Conservation (phyloP, 2,888 invertebrate genomes). For the Ophion slaviceki region DNA sequence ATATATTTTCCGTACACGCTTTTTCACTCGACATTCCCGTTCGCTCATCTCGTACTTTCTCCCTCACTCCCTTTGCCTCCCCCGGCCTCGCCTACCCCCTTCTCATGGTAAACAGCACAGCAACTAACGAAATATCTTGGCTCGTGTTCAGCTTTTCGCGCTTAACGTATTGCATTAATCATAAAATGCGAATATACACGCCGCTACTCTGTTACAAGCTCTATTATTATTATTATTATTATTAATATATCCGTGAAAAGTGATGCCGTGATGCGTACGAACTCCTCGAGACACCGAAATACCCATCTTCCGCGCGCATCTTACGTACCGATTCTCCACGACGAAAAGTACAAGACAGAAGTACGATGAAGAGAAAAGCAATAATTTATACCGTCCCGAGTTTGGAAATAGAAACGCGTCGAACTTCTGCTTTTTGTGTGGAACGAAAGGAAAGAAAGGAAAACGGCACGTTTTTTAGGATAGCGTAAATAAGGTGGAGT, state of each 20-base stretch:
- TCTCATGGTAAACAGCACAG: constrained; percentile 21
- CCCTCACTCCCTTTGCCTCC: constrained; percentile 1
- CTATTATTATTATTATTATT: constrained; percentile 46
- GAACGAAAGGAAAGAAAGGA: not conserved
- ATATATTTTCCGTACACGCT: constrained; percentile 61
- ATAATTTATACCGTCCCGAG: not conserved
- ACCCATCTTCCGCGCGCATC: not conserved
- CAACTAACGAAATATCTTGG: constrained; percentile 59
- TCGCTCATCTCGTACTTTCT: not conserved
- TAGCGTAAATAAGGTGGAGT: not conserved
- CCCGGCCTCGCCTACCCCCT: not conserved
- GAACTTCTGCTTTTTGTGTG: constrained; percentile 1
- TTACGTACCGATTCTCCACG: constrained; percentile 9
- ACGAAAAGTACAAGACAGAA: not conserved
- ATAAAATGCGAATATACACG: constrained; percentile 57
- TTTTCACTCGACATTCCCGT: constrained; percentile 36
- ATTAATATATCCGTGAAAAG: constrained; percentile 27
- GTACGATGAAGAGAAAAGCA: not conserved
- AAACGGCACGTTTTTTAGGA: not conserved
- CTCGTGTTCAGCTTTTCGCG: constrained; percentile 60
- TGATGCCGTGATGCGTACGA: constrained; percentile 19
- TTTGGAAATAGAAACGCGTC: constrained; percentile 25
- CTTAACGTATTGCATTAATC: constrained; percentile 62
- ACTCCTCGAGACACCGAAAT: constrained; percentile 37
- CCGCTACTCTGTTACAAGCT: constrained; percentile 22